These are phyloP conservation scores for Leptopilina drosophilae DNA, from an alignment of 2,888 invertebrate genomes.

Conservation along the genomic window DNA sequence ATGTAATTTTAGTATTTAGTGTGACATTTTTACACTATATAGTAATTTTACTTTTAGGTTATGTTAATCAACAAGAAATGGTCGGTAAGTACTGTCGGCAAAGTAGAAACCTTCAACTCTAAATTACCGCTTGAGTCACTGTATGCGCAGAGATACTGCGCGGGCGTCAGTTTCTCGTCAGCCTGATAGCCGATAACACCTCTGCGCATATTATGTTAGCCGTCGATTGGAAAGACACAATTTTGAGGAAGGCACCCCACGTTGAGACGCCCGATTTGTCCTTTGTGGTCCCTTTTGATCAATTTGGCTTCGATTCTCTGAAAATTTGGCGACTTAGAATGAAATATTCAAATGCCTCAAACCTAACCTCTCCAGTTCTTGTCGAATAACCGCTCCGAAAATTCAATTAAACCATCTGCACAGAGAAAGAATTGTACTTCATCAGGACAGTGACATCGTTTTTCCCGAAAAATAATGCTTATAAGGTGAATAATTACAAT, in stretches of 20 bases:
- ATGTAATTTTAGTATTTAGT: too few relatives aligned
- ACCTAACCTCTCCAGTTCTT: neutral
- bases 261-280: conserved; percentile 72
- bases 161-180: too few relatives aligned
- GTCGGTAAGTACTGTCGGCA: too few relatives aligned
- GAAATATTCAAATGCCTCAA: neutral
- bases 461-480: conserved; percentile 73
- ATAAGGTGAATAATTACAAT: conserved; percentile 16
- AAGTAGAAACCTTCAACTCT: too few relatives aligned
- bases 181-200: conserved; percentile 24
- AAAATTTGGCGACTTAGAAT: conserved; percentile 67
- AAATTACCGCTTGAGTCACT: too few relatives aligned
- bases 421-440: conserved; percentile 50
- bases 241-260: conserved; percentile 76
- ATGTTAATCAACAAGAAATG: too few relatives aligned
- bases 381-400: neutral
- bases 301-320: conserved; percentile 60
- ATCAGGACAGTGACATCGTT: conserved; percentile 73
- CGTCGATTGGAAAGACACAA: conserved; percentile 76
- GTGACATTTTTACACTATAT: too few relatives aligned
- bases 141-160: too few relatives aligned
- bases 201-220: conserved; percentile 65
- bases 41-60: too few relatives aligned
- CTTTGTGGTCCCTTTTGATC: conserved; percentile 67
- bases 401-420: neutral